phyloP scores from a whole-genome alignment of 2,113 vertebrate species.

The Psilopogon haemacephalus region DNA sequence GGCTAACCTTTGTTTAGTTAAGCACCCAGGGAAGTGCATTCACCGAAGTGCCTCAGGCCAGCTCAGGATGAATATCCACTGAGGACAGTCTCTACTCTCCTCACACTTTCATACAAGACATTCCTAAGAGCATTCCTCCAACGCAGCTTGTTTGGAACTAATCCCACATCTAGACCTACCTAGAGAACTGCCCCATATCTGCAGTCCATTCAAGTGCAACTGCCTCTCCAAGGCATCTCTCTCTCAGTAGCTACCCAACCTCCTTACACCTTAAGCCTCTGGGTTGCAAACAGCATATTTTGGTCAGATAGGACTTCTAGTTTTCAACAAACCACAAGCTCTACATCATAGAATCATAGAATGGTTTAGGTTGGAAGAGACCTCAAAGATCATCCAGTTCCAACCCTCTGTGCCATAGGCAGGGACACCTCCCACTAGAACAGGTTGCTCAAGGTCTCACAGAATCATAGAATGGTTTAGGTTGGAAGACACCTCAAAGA shows the following conservation, averaged over 20 bases:
- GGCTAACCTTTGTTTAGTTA: neutral
- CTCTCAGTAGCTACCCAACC: no score
- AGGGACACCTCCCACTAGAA: no score
- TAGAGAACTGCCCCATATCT: neutral
- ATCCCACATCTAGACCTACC: neutral
- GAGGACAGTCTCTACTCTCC: neutral
- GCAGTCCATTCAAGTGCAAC: neutral
- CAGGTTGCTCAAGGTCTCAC: no score
- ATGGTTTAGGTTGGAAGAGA: no score
- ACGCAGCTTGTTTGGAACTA: neutral
- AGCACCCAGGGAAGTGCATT: neutral
- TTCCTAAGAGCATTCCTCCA: fast-evolving
- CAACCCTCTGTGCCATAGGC: no score
- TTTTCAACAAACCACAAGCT: neutral
- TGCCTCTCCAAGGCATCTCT: neutral
- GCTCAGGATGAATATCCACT: neutral
- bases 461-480: no score
- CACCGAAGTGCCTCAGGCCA: neutral
- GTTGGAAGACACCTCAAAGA: no score
- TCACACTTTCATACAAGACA: neutral
- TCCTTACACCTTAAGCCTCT: neutral
- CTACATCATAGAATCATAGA: no score
- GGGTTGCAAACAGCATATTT: neutral
- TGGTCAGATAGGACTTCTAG: neutral
- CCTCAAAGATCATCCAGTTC: no score